phyloP scores from a whole-genome alignment of 2,113 vertebrate species.

The Protobothrops flavoviridis region DNA sequence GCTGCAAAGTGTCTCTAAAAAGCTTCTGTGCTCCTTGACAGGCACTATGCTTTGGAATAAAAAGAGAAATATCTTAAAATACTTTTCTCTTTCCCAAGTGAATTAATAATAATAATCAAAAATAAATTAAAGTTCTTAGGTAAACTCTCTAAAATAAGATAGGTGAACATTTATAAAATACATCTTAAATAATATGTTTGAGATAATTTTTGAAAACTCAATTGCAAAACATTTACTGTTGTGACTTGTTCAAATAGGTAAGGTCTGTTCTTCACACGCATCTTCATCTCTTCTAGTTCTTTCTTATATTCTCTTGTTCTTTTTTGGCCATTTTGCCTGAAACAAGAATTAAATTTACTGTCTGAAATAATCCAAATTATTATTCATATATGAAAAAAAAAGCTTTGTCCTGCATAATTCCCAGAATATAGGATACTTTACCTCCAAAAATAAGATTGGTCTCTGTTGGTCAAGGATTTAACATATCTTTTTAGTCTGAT shows the following conservation, averaged over 20 bases:
- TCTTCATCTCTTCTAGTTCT: constrained; percentile 87
- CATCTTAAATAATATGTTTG: not conserved
- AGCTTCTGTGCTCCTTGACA: constrained; percentile 77
- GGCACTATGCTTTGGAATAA: constrained; percentile 70
- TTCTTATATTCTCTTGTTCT: constrained; percentile 84
- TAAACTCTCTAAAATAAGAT: not conserved
- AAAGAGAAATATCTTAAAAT: constrained; percentile 36
- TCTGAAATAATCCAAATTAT: not conserved
- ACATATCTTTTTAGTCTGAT: not conserved
- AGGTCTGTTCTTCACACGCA: constrained; percentile 80
- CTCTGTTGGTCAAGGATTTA: not conserved
- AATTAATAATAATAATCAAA: not conserved
- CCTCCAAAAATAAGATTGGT: not conserved
- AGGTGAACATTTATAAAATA: not conserved
- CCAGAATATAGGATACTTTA: not conserved
- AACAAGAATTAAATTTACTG: constrained; percentile 53
- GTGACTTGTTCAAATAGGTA: constrained; percentile 90
- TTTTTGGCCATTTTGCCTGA: constrained; percentile 81
- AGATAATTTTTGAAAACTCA: not conserved
- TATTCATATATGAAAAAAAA: not conserved
- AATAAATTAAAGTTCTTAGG: not conserved
- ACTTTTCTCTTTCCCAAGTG: not conserved
- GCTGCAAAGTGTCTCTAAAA: constrained; percentile 77
- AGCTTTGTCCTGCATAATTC: not conserved
- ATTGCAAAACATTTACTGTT: constrained; percentile 63